Evolutionary conservation across 2,113 vertebrate genomes (phyloP), one percentile per base, ranked within the genome.

Genomic region (Oenanthe oenanthe): DNA sequence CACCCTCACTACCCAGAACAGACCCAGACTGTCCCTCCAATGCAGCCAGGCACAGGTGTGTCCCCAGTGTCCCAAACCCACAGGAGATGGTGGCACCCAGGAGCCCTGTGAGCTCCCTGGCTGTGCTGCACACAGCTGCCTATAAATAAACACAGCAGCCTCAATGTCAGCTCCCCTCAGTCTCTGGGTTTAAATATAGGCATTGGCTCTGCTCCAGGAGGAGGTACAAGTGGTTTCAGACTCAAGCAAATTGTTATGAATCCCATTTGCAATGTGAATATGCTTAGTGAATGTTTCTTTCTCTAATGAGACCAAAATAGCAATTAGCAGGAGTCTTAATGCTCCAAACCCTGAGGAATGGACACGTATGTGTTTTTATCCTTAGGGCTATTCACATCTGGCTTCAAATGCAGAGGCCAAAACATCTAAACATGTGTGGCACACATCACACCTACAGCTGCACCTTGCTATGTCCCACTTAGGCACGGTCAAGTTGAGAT

Each of bases 231-330:
- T 97, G 97, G 92, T 94, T 98, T 85, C 94, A 97, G 95, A 85
- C 86, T 97, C 96, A 92, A 95, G 97, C 85, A 97, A 98, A 97
- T 95, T 94, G 92, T 97, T 97, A 92, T 77, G 94, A 97, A 97
- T 97, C 91, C 96, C 78, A 94, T 97, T 98, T 96, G 80, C 93
- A 65, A 78, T 13, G 79, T 94, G 94, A 97, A 96, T 98, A 94
- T 83, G 86, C 91, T 95, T 75, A 95, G 90, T 89, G 93, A 92
- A 88, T 96, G 96, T 96, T 97, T 97, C 95, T 91, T 97, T 95
- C 51, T 48, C 83, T 91, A 95, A 97, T 89, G 89, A 97, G 90
- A 96, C 92, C 96, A 97, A 98, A 98, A 97, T 96, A 98, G 95
- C 97, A 97, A 98, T 97, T 98, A 98, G 93, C 84, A 93, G 89